Evolutionary conservation across 2,113 vertebrate species (phyloP), one percentile per base, ranked within the genome.

Genomic region (Gadus chalcogrammus): DNA sequence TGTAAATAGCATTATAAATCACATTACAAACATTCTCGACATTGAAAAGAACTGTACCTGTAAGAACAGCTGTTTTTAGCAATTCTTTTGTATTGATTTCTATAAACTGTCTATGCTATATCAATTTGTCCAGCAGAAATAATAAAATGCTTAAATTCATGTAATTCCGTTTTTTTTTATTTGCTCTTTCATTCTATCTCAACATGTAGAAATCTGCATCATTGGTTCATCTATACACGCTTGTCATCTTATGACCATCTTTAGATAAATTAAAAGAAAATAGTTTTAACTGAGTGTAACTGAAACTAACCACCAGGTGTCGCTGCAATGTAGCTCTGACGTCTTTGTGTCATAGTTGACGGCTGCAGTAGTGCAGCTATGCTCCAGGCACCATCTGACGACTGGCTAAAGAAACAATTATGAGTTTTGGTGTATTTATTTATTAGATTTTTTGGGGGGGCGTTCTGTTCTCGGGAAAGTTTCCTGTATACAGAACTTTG

Each of bases 1-100:
- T 87, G 80, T 88, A 83, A 78, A 82, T 85, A 76, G 65, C 73
- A 64, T 73, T 75, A 53, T 70, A 68, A 60, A 75, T 58, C 67
- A 24, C 64, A 66, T 15, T 68, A 42, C 62, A 53, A 66, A 73
- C 64, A 27, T 8, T 20, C 55, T 72, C 17, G 74, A 56, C 59
- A 22, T 61, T 20, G 22, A 61, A 61, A 20, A 20, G 0, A 24
- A 61, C 59, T 68, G 31, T 35, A 48, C 6, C 42, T 48, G 42
- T 48, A 64, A 71, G 63, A 65, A 69, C 67, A 64, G 31, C 42
- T 66, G 35, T 79, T 78, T 71, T 71, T 55, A 81, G 61, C 62
- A 66, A 18, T 60, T 20, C 74, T 76, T 84, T 79, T 70, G 60
- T 76, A 67, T 79, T 75, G 12, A 84, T 83, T 85, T 83, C 20